Base-by-base conservation (phyloP, 2,113 vertebrate genomes). In the Scatophagus argus region DNA sequence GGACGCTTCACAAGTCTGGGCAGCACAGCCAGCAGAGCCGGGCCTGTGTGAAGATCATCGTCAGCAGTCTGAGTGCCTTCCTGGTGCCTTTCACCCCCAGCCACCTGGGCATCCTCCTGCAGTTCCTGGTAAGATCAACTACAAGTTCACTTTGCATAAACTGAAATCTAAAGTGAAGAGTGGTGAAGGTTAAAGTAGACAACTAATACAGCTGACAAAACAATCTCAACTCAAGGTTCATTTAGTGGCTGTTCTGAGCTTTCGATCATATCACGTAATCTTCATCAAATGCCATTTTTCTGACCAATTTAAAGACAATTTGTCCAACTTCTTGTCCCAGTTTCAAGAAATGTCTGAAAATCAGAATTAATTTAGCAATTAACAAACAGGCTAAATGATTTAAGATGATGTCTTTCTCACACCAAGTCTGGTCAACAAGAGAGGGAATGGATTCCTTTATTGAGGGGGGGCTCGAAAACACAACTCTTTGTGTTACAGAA, bases 51-150 rank as follows among this genome's bases (percentile, higher is more conserved):
- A 89, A 93, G 86, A 95, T 96, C 14, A 95, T 98, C 14, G 88
- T 93, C 27, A 95, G 94, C 86, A 96, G 94, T 64, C 86, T 98
- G 0, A 83, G 91, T 1, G 94, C 96, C 49, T 99, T 98, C 43
- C 86, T 99, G 74, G 61, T 95, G 62, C 97, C 97, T 14, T 98
- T 99, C 79, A 95, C 95, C 0, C 97, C 97, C 0, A 87, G 95
- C n/a, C 97, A 99, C 87, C 34, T 97, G 1, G 95, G 78, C 0
- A 96, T 98, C 74, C 91, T 94, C 38, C 90, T 99, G 51, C 97
- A 98, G 91, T 98, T 95, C 87, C 93, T 99, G 90, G 97, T 92
- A 36, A 92, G 90, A 61, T 10, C 34, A 23, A 56, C 9, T 11
- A 14, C n/a, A 38, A 16, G 12, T 63, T 74, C 0, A 59, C 69